These are phyloP conservation scores for Antigone vipio DNA, from an alignment of 2,113 vertebrate genomes.

Conservation along the genomic window DNA sequence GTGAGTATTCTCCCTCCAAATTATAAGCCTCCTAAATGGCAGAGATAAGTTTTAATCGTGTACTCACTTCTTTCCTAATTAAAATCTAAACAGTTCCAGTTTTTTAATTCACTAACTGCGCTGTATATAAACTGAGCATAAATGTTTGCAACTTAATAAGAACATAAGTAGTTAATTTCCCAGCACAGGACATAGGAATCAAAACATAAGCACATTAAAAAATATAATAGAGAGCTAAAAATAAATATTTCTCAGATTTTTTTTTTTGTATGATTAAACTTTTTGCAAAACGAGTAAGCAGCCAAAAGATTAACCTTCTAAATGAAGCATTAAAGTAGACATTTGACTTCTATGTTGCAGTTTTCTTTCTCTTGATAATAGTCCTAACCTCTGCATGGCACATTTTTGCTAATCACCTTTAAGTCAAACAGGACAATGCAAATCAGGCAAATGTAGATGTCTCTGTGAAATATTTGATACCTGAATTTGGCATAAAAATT, in stretches of 20 bases:
- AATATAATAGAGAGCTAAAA: background rate
- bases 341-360: background rate
- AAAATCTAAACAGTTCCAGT: background rate
- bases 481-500: background rate
- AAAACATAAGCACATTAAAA: background rate
- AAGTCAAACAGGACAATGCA: background rate
- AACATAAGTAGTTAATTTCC: background rate
- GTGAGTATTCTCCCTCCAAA: background rate
- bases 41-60: background rate
- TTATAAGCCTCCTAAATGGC: background rate
- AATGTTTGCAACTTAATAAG: background rate
- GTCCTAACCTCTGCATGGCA: background rate
- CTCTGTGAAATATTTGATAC: background rate
- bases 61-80: background rate
- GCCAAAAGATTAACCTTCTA: background rate
- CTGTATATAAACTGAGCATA: background rate
- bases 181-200: background rate
- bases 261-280: background rate
- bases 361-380: background rate
- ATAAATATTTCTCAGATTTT: background rate
- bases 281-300: background rate
- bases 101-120: background rate
- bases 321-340: background rate
- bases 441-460: background rate
- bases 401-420: background rate